Evolutionary conservation across 2,888 invertebrate species (phyloP).

Genomic region (Thalpophila matura): DNA sequence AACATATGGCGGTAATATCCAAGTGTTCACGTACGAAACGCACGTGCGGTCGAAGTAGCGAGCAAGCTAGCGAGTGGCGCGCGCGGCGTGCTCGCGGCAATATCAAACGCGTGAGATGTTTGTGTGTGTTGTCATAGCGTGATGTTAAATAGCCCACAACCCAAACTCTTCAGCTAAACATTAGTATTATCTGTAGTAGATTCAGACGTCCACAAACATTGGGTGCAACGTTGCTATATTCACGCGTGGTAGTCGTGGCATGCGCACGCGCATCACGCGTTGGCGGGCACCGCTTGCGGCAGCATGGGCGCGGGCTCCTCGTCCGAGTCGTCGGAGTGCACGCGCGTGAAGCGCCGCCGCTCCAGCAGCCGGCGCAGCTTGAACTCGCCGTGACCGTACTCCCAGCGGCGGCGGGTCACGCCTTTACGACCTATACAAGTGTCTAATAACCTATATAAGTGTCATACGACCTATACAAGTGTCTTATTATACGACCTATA

Average conservation of each 20-base stretch:
- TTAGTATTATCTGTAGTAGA: background rate
- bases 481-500: too few relatives aligned
- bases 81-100: too few relatives aligned
- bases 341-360: constrained; percentile 91
- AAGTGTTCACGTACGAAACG: too few relatives aligned
- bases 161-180: too few relatives aligned
- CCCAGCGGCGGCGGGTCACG: constrained; percentile 85
- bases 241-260: constrained; percentile 45
- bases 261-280: constrained; percentile 72
- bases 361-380: constrained; percentile 92
- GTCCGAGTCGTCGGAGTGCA: constrained; percentile 92
- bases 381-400: constrained; percentile 90
- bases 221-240: constrained; percentile 29
- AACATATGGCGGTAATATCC: too few relatives aligned
- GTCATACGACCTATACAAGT: too few relatives aligned
- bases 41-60: too few relatives aligned
- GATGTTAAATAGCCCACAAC: too few relatives aligned
- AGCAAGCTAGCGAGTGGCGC: too few relatives aligned
- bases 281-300: constrained; percentile 76
- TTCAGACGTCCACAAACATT: constrained; percentile 24
- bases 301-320: constrained; percentile 91
- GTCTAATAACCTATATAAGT: constrained; percentile 19
- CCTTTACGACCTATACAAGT: constrained; percentile 81
- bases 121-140: too few relatives aligned
- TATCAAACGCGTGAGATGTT: too few relatives aligned